Percentiles rank a stretch among this genome's conserved stretches.
phyloP scores from a whole-genome alignment of 92 coral and sea anemone species.

The Pocillopora meandrina region DNA sequence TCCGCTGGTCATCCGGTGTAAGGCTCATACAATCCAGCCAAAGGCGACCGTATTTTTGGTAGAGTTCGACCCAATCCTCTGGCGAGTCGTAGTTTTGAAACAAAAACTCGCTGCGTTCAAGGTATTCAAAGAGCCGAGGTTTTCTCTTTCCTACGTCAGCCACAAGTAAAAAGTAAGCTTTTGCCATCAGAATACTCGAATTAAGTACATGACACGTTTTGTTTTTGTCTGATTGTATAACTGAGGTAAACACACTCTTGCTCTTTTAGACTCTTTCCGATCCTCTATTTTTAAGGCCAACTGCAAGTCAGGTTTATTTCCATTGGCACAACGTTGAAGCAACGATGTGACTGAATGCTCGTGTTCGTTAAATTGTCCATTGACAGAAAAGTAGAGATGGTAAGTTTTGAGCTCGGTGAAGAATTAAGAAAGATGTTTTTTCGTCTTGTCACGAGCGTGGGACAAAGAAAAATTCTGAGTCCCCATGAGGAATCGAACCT shows the following conservation, averaged over 20 bases:
- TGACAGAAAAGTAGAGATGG: no score
- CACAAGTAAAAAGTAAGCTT: slow-evolving; percentile 17
- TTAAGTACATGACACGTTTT: neutral
- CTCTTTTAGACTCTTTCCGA: neutral
- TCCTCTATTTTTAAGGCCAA: neutral
- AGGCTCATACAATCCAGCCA: slow-evolving; percentile 9
- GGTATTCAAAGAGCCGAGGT: slow-evolving; percentile 3
- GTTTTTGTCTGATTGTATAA: slow-evolving; percentile 1
- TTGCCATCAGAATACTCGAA: neutral
- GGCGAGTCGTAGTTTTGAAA: slow-evolving; percentile 14
- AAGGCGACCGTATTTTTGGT: slow-evolving; percentile 12
- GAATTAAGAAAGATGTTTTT: no score
- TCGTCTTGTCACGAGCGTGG: no score
- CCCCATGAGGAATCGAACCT: no score
- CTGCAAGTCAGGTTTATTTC: neutral
- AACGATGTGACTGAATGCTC: neutral
- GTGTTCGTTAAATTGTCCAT: neutral
- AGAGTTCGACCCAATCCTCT: slow-evolving; percentile 28
- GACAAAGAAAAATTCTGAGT: no score
- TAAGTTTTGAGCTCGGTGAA: no score
- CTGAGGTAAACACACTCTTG: neutral
- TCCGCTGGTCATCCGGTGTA: neutral
- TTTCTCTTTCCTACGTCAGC: neutral
- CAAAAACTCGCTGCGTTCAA: slow-evolving; percentile 9
- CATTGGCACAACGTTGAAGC: neutral